phyloP scores from a whole-genome alignment of 2,113 vertebrate species.

The Phocoena sinus region DNA sequence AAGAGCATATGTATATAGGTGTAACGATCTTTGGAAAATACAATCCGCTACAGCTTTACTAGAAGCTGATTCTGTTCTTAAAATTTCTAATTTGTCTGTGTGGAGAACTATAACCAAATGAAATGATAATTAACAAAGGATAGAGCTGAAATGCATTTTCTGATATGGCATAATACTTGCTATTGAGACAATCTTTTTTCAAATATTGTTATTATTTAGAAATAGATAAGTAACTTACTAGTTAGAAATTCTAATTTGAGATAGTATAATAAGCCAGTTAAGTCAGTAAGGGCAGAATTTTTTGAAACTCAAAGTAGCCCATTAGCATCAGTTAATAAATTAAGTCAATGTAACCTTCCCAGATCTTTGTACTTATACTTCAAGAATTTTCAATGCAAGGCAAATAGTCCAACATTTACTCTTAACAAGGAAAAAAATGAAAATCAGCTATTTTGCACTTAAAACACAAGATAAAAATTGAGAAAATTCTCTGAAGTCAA shows the following conservation, averaged over 20 bases:
- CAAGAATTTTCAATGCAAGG: not conserved
- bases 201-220: constrained; percentile 2
- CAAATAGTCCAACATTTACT: not conserved
- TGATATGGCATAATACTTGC: not conserved
- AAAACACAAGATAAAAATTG: not conserved
- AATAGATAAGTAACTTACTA: not conserved
- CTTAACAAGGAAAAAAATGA: not conserved
- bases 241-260: not conserved
- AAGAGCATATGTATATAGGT: not conserved
- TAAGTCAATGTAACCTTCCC: not conserved
- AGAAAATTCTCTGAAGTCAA: not conserved
- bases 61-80: not conserved
- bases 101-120: not conserved
- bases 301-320: not conserved
- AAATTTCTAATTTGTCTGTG: not conserved
- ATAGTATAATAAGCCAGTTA: not conserved
- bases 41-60: not conserved
- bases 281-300: not conserved
- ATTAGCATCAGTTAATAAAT: not conserved
- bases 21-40: not conserved
- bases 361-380: not conserved
- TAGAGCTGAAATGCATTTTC: not conserved
- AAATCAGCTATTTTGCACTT: not conserved
- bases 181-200: not conserved
- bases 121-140: not conserved